Conservation (phyloP, 2,113 vertebrate species). For the Ammodytes dubius region DNA sequence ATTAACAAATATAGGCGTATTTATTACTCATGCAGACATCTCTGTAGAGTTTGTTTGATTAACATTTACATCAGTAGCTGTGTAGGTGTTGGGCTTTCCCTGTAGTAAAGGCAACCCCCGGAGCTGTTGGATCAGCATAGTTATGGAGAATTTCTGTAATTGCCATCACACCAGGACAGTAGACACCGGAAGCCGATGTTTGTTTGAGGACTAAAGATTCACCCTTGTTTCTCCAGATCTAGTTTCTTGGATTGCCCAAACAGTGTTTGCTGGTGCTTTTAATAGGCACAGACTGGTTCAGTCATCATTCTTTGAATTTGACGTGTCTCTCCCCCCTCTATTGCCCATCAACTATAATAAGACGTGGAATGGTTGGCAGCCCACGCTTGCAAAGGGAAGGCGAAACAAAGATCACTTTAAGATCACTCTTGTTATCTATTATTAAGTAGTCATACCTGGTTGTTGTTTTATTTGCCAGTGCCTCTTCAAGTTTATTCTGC, state of each 20-base stretch:
- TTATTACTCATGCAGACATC: constrained; percentile 23
- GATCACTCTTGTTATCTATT: constrained; percentile 29
- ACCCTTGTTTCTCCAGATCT: constrained; percentile 75
- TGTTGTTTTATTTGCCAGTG: constrained; percentile 20
- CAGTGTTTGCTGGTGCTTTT: constrained; percentile 77
- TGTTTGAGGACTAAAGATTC: constrained; percentile 78
- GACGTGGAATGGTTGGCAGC: constrained; percentile 81
- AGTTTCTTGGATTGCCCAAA: constrained; percentile 81
- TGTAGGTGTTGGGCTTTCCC: constrained; percentile 35
- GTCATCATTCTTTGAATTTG: constrained; percentile 85
- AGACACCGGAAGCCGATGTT: constrained; percentile 71
- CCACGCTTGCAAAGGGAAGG: constrained; percentile 62
- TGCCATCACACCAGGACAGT: constrained; percentile 68
- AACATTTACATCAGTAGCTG: constrained; percentile 31
- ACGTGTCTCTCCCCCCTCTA: constrained; percentile 54
- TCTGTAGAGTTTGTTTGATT: constrained; percentile 41
- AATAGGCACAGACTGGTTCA: constrained; percentile 81
- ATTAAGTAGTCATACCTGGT: constrained; percentile 7
- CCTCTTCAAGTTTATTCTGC: constrained; percentile 31
- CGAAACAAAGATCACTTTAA: constrained; percentile 73
- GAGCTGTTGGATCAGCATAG: constrained; percentile 70
- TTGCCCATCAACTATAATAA: constrained; percentile 84
- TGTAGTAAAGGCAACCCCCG: constrained; percentile 11
- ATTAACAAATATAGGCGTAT: neutral
- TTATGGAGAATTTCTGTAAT: constrained; percentile 79